Conservation (phyloP, 2,113 vertebrate genomes). For the Diadophis punctatus region DNA sequence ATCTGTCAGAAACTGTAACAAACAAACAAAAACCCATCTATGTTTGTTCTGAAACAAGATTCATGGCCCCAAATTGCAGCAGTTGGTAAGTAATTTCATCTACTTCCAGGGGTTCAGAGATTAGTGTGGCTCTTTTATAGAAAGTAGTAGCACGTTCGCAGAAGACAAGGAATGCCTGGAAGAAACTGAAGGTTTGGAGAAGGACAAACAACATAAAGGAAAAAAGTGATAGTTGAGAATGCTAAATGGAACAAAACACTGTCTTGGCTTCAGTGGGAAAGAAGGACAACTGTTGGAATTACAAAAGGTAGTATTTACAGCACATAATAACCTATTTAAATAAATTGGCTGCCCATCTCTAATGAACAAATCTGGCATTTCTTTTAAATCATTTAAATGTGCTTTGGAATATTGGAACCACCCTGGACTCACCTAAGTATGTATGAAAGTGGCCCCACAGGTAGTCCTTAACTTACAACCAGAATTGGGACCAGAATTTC, state of each 20-base stretch:
- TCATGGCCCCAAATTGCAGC: background rate
- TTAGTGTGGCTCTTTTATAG: background rate
- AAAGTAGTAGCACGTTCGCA: background rate
- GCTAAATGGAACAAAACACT: background rate
- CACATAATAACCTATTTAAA: background rate
- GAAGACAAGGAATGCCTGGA: background rate
- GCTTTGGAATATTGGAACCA: background rate
- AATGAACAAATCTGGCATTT: background rate
- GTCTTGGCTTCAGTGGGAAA: background rate
- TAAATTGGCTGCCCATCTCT: background rate
- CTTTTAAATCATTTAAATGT: background rate
- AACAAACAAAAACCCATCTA: slow-evolving; percentile 17
- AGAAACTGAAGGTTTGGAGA: background rate
- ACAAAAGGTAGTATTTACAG: background rate
- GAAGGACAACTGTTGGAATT: background rate
- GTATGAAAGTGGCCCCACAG: background rate
- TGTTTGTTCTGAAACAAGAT: background rate
- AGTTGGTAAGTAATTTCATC: background rate
- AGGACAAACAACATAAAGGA: background rate
- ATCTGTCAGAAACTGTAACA: slow-evolving; percentile 91
- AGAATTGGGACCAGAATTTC: background rate
- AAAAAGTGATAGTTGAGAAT: background rate
- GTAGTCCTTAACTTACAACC: background rate
- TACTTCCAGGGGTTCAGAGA: background rate
- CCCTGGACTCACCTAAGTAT: background rate